A percentile compares a stretch with the other conserved stretches of the same genome.
phyloP scores from a whole-genome alignment of 2,888 invertebrate genomes.

The Aromia moschata region DNA sequence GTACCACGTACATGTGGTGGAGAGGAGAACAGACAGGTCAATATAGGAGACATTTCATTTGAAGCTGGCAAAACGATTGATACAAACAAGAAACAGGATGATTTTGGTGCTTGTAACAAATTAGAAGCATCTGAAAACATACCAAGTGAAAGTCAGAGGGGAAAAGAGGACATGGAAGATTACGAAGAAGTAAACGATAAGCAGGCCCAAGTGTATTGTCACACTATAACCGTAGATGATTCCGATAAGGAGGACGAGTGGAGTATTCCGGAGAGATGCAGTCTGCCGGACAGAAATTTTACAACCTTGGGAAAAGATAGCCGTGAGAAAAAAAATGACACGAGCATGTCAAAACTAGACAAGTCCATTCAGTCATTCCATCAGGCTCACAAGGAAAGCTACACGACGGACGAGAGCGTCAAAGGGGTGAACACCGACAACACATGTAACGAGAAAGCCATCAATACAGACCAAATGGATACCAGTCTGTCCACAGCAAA shows the following conservation, averaged over 20 bases:
- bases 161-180: constrained; percentile 10
- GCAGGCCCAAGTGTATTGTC: constrained; percentile 28
- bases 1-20: no score
- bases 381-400: neutral
- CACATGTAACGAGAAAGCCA: neutral
- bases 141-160: constrained; percentile 13
- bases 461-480: neutral
- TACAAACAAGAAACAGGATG: constrained; percentile 1
- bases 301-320: neutral
- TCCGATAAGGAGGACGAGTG: neutral
- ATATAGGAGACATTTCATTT: no score
- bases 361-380: neutral
- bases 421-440: neutral
- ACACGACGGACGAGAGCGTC: neutral
- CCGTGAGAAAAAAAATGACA: neutral
- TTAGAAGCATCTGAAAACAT: neutral
- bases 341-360: neutral
- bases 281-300: neutral
- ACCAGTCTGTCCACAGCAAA: constrained; percentile 5
- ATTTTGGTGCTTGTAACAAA: neutral
- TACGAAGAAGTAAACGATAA: constrained; percentile 16
- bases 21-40: no score
- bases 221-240: neutral
- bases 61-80: no score
- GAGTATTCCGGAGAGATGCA: neutral